Base-by-base conservation (phyloP, 2,888 invertebrate species). In the Hirtodrosophila alboralis region DNA sequence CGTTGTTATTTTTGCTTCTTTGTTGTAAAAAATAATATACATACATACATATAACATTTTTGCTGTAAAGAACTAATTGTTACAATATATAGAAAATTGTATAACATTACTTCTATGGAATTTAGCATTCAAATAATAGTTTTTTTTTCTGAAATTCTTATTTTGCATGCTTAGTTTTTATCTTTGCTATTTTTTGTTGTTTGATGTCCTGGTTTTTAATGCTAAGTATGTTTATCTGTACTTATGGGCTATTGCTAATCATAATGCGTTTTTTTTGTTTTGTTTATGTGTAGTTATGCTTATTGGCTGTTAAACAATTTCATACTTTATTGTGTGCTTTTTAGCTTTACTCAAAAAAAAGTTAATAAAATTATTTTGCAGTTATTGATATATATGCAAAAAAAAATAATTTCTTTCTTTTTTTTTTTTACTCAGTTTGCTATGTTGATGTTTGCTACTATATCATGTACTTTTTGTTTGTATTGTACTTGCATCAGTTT, bases 401-500 rank as follows among this genome's bases (percentile, higher is more conserved):
- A 74, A 67, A 51, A 52, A 59, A n/a, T n/a, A n/a, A n/a, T n/a
- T n/a, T n/a, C n/a, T n/a, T n/a, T n/a, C n/a, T n/a, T n/a, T n/a
- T n/a, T n/a, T n/a, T n/a, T n/a, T 71, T 65, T 60, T 75, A 38
- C 75, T 67, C 56, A 77, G 75, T 84, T 70, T 62, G 40, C 56
- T 59, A 48, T 54, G 45, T 53, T 54, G 51, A 51, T 54, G 31
- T 48, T 53, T 53, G 30, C 40, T 27, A 57, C 18, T 58, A 28
- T 41, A 34, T 23, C 23, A 48, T 61, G 31, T 38, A 36, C 28
- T 52, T 51, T 57, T 58, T 59, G 57, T 63, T 37, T 47, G 74
- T 76, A 67, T 87, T 87, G 88, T 87, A 87, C 87, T 88, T 86
- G 77, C 76, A 80, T 84, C 86, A 88, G 86, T 86, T 80, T 60